Percentiles rank a stretch among this genome's conserved stretches.
These are phyloP conservation scores for Mycteria americana DNA, from an alignment of 2,797 vertebrate species.

Conservation along the genomic window DNA sequence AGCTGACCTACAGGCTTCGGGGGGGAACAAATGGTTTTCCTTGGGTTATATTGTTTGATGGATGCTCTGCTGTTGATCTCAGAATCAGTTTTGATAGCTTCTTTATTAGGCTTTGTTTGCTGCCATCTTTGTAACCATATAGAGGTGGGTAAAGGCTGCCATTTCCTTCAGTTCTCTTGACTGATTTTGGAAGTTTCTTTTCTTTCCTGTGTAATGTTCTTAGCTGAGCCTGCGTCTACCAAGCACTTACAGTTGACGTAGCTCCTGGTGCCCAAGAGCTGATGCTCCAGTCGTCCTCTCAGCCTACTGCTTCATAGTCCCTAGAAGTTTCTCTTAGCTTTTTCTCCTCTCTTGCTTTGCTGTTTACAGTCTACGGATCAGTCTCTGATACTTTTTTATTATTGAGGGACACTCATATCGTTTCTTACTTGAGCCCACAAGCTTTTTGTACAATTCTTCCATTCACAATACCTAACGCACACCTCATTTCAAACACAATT, in stretches of 20 bases:
- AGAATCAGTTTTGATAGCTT: not conserved
- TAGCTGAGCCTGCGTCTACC: not conserved
- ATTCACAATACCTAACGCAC: not conserved
- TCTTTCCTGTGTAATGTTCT: not conserved
- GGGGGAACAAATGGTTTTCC: not conserved
- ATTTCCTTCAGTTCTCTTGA: not conserved
- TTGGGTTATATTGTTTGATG: not conserved
- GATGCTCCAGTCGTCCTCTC: not conserved
- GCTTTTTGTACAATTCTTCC: not conserved
- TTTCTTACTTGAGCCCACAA: not conserved
- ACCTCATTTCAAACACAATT: not conserved
- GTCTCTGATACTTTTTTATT: not conserved
- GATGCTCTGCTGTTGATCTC: not conserved
- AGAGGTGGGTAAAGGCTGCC: not conserved
- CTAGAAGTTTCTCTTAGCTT: not conserved
- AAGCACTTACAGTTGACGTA: fast-evolving
- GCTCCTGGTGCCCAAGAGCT: not conserved
- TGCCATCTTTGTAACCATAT: not conserved
- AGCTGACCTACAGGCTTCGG: not conserved
- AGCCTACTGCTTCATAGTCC: not conserved
- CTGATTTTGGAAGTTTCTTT: not conserved
- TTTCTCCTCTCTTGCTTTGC: not conserved
- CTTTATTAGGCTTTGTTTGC: not conserved
- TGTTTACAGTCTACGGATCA: not conserved
- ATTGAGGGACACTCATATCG: not conserved